Percentiles rank a stretch among this genome's conserved stretches.
These are phyloP conservation scores for Etheostoma cragini DNA, from an alignment of 2,113 vertebrate genomes.

Conservation along the genomic window DNA sequence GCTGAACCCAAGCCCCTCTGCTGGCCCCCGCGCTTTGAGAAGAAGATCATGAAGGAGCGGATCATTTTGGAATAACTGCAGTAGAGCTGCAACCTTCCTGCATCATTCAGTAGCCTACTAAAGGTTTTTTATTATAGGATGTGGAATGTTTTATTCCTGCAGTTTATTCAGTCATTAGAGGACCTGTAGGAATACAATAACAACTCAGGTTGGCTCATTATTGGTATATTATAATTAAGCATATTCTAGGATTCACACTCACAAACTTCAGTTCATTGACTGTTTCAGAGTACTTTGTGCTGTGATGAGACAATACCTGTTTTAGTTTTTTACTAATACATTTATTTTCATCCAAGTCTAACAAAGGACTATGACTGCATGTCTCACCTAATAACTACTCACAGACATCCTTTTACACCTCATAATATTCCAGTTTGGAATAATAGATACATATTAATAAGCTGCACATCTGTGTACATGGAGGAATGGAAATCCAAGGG, in stretches of 20 bases:
- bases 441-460: too few species aligned
- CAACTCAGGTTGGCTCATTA: neutral
- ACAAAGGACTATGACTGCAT: too few species aligned
- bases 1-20: conserved; percentile 35
- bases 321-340: too few species aligned
- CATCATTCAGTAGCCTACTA: neutral
- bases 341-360: neutral
- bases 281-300: neutral
- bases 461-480: too few species aligned
- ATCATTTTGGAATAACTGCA: neutral
- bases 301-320: neutral
- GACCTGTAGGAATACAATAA: neutral
- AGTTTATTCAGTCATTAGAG: neutral
- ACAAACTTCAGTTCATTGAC: neutral
- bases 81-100: neutral
- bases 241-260: neutral
- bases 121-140: neutral
- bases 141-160: neutral
- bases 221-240: neutral
- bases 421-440: too few species aligned
- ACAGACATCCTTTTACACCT: too few species aligned
- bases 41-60: conserved; percentile 24
- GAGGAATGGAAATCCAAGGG: too few species aligned
- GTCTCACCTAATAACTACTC: too few species aligned
- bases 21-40: conserved; percentile 35